These are phyloP conservation scores for Homalodisca vitripennis DNA, from an alignment of 1,140 invertebrate genomes.

Conservation along the genomic window DNA sequence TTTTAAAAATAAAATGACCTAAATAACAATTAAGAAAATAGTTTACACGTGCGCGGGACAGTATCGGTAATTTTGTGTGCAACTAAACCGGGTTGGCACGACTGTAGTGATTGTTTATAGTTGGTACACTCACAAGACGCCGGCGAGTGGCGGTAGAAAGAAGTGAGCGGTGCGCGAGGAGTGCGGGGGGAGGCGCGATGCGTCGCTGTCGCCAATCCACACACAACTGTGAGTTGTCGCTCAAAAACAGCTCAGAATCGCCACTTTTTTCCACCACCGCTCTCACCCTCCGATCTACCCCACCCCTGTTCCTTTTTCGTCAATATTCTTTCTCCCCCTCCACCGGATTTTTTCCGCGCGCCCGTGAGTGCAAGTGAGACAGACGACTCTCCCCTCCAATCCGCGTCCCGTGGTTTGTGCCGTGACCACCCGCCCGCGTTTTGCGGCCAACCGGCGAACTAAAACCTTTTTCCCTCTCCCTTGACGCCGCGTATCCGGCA, in stretches of 20 bases:
- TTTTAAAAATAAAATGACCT: neutral
- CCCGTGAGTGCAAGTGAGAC: slow-evolving; percentile 31
- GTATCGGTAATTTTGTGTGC: neutral
- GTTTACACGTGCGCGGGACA: neutral
- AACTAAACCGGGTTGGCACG: neutral
- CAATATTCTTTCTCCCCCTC: slow-evolving; percentile 39
- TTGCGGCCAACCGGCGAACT: slow-evolving; percentile 44
- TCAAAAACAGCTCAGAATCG: slow-evolving; percentile 36
- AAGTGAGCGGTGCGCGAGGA: neutral
- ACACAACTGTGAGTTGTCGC: slow-evolving; percentile 38
- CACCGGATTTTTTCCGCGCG: slow-evolving; percentile 35
- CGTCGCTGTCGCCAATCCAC: slow-evolving; percentile 34
- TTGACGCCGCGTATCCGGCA: slow-evolving; percentile 33
- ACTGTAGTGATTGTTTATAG: slow-evolving; percentile 22
- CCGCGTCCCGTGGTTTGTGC: slow-evolving; percentile 38
- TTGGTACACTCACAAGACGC: neutral
- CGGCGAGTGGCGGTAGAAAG: no score
- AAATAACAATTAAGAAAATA: neutral
- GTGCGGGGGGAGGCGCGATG: slow-evolving; percentile 54
- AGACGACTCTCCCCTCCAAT: slow-evolving; percentile 35
- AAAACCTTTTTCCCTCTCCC: slow-evolving; percentile 39
- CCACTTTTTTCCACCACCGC: slow-evolving; percentile 34
- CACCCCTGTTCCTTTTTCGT: slow-evolving; percentile 36
- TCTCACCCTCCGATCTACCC: slow-evolving; percentile 30
- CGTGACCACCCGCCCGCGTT: slow-evolving; percentile 43